Conservation (phyloP, 2,797 vertebrate genomes). For the Gorsachius magnificus region DNA sequence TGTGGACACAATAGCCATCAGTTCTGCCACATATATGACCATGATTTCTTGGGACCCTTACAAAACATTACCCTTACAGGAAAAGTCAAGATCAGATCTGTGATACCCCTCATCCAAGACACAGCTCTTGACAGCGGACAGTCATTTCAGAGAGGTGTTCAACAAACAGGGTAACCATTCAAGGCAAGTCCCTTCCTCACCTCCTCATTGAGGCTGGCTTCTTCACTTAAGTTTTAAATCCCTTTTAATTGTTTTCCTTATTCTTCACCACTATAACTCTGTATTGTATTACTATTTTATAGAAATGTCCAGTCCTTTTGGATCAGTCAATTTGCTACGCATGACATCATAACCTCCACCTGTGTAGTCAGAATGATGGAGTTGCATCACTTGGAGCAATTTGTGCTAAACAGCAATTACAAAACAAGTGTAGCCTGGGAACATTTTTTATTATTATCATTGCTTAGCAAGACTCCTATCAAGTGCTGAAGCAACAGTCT, state of each 20-base stretch:
- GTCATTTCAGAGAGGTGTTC: background rate
- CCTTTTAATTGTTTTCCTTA: background rate
- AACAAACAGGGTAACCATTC: background rate
- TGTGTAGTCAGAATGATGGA: background rate
- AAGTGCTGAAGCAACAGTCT: background rate
- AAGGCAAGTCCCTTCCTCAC: background rate
- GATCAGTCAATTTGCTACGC: background rate
- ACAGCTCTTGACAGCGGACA: background rate
- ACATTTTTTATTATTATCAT: background rate
- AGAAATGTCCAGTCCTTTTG: background rate
- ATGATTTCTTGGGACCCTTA: background rate
- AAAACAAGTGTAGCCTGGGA: background rate
- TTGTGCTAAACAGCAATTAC: background rate
- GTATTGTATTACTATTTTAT: background rate
- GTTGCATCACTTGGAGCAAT: background rate
- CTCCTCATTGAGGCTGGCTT: background rate
- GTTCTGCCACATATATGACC: background rate
- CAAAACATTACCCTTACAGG: accelerated
- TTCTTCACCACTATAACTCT: background rate
- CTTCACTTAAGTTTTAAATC: background rate
- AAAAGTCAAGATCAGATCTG: background rate
- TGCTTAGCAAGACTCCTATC: background rate
- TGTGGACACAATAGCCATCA: background rate
- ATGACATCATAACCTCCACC: background rate
- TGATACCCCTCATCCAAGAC: background rate